Base-by-base conservation (phyloP, 2,113 vertebrate genomes). In the Psittacara wagleri region DNA sequence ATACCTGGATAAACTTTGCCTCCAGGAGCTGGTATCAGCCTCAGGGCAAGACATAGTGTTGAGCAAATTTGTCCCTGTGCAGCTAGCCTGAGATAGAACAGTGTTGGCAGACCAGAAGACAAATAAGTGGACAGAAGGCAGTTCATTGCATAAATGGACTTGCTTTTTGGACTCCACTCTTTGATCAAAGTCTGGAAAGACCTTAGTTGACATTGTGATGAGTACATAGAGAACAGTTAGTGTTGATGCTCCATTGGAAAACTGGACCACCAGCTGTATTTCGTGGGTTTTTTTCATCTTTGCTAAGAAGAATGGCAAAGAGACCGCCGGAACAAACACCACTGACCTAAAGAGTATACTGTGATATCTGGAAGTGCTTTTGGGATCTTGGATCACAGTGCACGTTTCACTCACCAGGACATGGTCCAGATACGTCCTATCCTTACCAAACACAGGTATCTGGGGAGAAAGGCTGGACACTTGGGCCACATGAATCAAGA, bases 61-160 rank as follows among this genome's bases (percentile, higher is more conserved):
- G 3, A 64, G 13, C 13, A 43, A 4, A 29, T 77, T 55, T 64
- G 7, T 10, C 5, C 4, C n/a, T 1, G 0, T 51, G 41, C 28
- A 51, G 19, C 22, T 41, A 28, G 19, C 57, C 70, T 35, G 62
- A 17, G 11, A 23, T 74, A 48, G 4, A 64, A 69, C 24, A 29
- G 43, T 10, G 7, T 11, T 63, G 64, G 46, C 51, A 82, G 70
- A 61, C 33, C 28, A 3, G 3, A 57, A 37, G 51, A 78, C 52
- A 49, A 43, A 9, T 51, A n/a, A 10, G 6, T 14, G 25, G 44
- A 59, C 10, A 78, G 54, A 78, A 73, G 57, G 5, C 10, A 8
- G 39, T 55, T 91, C 43, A n/a, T 11, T 61, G 35, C 19, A 66
- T 35, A 62, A 68, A 62, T 24, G 16, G 23, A 54, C 10, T 80